These are phyloP conservation scores for Camelus dromedarius DNA, from an alignment of 2,113 vertebrate genomes.

Conservation along the genomic window DNA sequence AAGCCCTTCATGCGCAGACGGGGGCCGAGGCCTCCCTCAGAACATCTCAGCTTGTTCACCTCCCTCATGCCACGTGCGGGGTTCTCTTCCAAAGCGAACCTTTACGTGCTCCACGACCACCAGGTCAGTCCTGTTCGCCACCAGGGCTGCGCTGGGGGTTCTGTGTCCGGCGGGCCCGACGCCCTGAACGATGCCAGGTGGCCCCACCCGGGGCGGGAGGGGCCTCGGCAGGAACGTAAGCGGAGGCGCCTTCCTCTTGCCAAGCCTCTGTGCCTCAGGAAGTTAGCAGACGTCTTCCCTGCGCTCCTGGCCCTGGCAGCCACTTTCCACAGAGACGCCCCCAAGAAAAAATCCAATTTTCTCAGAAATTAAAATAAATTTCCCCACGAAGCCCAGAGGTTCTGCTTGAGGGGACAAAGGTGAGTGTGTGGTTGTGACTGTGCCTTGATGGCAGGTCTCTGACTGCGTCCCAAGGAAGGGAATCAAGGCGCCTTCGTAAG, in stretches of 20 bases:
- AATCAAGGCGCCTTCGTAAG: neutral
- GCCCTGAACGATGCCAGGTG: neutral
- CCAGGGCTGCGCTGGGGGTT: neutral
- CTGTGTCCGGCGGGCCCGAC: neutral
- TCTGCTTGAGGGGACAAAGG: neutral
- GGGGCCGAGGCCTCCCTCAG: neutral
- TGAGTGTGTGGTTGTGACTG: rapidly evolving
- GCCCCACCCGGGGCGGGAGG: neutral
- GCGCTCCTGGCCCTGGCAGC: neutral
- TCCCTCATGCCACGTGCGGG: slow-evolving; percentile 33
- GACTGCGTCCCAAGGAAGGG: neutral
- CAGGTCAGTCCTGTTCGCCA: neutral
- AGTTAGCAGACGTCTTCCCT: neutral
- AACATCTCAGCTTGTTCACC: slow-evolving; percentile 15
- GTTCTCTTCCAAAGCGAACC: neutral
- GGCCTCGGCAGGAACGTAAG: neutral
- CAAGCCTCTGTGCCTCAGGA: neutral
- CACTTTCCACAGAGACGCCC: neutral
- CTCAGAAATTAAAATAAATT: neutral
- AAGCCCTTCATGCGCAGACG: slow-evolving; percentile 70
- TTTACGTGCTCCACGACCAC: neutral
- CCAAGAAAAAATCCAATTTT: neutral
- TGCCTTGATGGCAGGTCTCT: neutral
- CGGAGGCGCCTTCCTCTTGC: too few species aligned
- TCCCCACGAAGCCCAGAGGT: neutral